Evolutionary conservation across 2,113 vertebrate genomes (phyloP), one percentile per base, ranked within the genome.

Genomic region (Emydura subglobosa): DNA sequence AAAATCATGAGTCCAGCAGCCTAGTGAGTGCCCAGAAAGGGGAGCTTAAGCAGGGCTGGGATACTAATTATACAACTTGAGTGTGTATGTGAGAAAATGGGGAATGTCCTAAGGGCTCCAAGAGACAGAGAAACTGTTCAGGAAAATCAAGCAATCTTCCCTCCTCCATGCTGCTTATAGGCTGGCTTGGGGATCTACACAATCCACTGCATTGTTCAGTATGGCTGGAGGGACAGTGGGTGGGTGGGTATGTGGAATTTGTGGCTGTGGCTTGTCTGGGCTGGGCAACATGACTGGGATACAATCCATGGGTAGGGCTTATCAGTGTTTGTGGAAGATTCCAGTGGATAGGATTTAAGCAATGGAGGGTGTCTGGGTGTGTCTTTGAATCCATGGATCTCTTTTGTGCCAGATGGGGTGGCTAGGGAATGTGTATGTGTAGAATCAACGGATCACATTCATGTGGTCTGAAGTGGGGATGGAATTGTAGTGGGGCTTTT

Each of bases 191-290:
- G 65, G 65, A 72, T 5, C 5, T 16, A 65, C 22, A 34, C 44
- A 53, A 61, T 92, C 0, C n/a, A 88, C 53, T n/a, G 1, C 24
- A 14, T 85, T 76, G 47, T 78, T 93, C 11, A 79, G 83, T 0
- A 34, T 65, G 1, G 4, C 72, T 91, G 83, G 55, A 12, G 7
- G 25, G 7, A 53, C 51, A 17, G 16, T 53, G 39, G 16, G 16
- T 53, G 39, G 39, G 34, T 84, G 76, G 44, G 39, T 86, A 89
- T 72, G 34, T 88, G 86, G 78, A 88, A 96, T n/a, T 55, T 93
- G 50, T 42, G 84, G 25, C 80, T 88, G 90, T 65, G 55, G 47
- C 80, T 92, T 85, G 44, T 92, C 81, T 84, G 17, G 12, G 1
- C 4, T 47, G 39, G 27, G 29, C 4, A 2, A 34, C 34, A 34